phyloP scores from a whole-genome alignment of 1,140 invertebrate species.

The Zaprionus vittiger region DNA sequence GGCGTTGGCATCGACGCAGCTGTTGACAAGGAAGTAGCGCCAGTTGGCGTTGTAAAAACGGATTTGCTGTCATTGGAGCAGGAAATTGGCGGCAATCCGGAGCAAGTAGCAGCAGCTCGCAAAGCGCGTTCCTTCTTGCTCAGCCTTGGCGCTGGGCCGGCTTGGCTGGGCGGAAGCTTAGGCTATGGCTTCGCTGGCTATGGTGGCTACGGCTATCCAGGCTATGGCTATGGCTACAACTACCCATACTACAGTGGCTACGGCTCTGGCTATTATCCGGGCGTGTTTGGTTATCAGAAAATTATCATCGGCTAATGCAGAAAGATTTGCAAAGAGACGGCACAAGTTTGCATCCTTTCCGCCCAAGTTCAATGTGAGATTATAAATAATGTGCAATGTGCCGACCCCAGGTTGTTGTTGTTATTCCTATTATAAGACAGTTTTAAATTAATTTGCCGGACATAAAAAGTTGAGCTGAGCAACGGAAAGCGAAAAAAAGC shows the following conservation, averaged over 20 bases:
- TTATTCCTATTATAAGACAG: conserved; percentile 56
- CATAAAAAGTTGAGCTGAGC: conserved; percentile 61
- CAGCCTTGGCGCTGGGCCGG: conserved; percentile 41
- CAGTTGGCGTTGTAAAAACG: conserved; percentile 77
- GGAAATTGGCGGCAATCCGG: conserved; percentile 74
- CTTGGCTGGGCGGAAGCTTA: conserved; percentile 26
- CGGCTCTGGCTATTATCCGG: conserved; percentile 56
- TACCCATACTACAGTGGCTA: conserved; percentile 19
- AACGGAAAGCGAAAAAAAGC: conserved; percentile 9
- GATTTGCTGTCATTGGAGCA: conserved; percentile 78
- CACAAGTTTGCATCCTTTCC: background rate
- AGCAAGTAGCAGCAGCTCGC: conserved; percentile 28
- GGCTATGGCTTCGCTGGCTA: conserved; percentile 41
- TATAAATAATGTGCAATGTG: conserved; percentile 71
- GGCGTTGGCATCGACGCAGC: conserved; percentile 34
- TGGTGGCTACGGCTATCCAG: conserved; percentile 34
- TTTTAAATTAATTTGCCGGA: conserved; percentile 80
- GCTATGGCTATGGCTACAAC: conserved; percentile 49
- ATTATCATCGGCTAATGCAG: conserved; percentile 63
- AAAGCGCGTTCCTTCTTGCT: conserved; percentile 59
- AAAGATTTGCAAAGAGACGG: background rate
- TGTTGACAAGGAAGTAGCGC: conserved; percentile 79
- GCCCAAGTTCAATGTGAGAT: conserved; percentile 66
- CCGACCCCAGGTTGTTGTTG: conserved; percentile 36
- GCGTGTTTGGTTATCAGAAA: conserved; percentile 68